Base-by-base conservation (phyloP, 2,797 vertebrate species). In the Thalassophryne amazonica region DNA sequence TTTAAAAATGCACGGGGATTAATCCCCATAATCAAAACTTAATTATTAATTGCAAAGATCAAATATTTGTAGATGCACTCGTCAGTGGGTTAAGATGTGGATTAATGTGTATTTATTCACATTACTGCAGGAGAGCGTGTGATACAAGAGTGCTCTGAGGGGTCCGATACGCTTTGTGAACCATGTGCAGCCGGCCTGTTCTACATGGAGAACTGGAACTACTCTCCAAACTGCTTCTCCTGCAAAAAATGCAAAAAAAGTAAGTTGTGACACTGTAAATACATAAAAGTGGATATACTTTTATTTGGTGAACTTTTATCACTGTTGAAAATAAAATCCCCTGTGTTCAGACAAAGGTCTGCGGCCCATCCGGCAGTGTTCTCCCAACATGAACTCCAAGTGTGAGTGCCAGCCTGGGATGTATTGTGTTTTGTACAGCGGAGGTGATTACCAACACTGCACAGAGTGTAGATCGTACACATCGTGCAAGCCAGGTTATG, bases 381-480 rank as follows among this genome's bases (percentile, higher is more conserved):
- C 70, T 14, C 5, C 32, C 1, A 72, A 47, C 13, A 43, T 2
- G 22, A 33, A 2, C 1, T 4, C 85, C 15, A 67, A 1, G 28
- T 92, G 91, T 65, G 9, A 1, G 7, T 92, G 91, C 58, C 22
- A n/a, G 27, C 19, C 72, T 13, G 85, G 76, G 21, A 76, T 0
- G 57, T 90, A 6, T 40, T 91, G 89, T 60, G 0, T 0, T 0
- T 0, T 71, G 0, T n/a, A n/a, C n/a, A n/a, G n/a, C n/a, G 25
- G 0, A 0, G 46, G 4, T 19, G 3, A 33, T 0, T 0, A 13
- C 0, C 17, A 4, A 0, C 17, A 15, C 53, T 91, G 90, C 30
- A 0, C 1, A 7, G 7, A 7, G 0, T 92, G 91, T 40, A 1
- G 0, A 0, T 30, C 0, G 9, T 73, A 86, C 50, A 66, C 0